Conservation (phyloP, 92 coral and sea anemone genomes). For the Paramuricea clavata region DNA sequence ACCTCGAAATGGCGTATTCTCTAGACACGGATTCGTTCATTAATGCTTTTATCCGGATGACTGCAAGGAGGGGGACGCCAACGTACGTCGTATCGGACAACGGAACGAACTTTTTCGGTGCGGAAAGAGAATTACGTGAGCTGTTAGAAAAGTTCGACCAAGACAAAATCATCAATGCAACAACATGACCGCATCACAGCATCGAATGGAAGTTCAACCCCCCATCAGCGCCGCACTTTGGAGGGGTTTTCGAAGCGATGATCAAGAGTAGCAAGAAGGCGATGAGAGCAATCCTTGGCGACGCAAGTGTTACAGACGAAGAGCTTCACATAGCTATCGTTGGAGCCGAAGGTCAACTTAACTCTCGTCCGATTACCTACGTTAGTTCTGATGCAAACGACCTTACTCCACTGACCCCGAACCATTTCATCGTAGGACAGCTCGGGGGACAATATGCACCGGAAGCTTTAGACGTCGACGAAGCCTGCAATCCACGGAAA, state of each 20-base stretch:
- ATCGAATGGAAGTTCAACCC: slow-evolving; percentile 73
- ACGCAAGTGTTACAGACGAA: too few relatives aligned
- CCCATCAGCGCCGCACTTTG: slow-evolving; percentile 59
- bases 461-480: slow-evolving; percentile 53
- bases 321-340: slow-evolving; percentile 68
- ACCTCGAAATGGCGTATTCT: too few relatives aligned
- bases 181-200: slow-evolving; percentile 38
- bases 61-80: slow-evolving; percentile 63
- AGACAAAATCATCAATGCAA: slow-evolving; percentile 51
- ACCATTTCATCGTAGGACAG: slow-evolving; percentile 69
- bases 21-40: too few relatives aligned
- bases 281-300: too few relatives aligned
- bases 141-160: slow-evolving; percentile 61
- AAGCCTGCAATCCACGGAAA: slow-evolving; percentile 56
- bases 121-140: slow-evolving; percentile 67
- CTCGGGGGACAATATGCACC: slow-evolving; percentile 71
- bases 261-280: slow-evolving; percentile 70
- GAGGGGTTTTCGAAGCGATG: slow-evolving; percentile 65
- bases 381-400: slow-evolving; percentile 68
- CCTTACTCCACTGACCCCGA: slow-evolving; percentile 62
- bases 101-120: slow-evolving; percentile 69
- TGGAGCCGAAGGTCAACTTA: slow-evolving; percentile 61
- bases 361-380: slow-evolving; percentile 64
- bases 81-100: slow-evolving; percentile 53
- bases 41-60: slow-evolving; percentile 49